A percentile compares a stretch with the other conserved stretches of the same genome.
Conservation (phyloP, 2,113 vertebrate species). For the Mustelus asterias region DNA sequence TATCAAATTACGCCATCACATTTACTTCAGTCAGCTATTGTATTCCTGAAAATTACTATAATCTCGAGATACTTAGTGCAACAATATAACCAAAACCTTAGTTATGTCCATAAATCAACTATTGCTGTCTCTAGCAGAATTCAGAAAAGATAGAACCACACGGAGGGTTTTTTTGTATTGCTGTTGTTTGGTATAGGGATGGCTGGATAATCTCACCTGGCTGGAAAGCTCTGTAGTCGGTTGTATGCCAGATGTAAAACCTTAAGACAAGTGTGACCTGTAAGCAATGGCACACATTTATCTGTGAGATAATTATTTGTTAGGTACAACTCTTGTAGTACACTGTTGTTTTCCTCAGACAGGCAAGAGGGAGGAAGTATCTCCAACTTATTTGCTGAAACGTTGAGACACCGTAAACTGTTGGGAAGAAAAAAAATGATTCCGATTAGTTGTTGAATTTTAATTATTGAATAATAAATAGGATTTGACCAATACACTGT, state of each 20-base stretch:
- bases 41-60: not conserved
- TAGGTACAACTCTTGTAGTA: slow-evolving; percentile 89
- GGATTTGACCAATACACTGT: not conserved
- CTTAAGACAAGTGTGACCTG: slow-evolving; percentile 81
- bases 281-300: slow-evolving; percentile 87
- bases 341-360: slow-evolving; percentile 85
- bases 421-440: slow-evolving; percentile 44
- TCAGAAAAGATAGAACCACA: not conserved
- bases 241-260: slow-evolving; percentile 95
- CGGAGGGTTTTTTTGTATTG: slow-evolving; percentile 12
- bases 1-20: not conserved
- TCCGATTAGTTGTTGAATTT: not conserved
- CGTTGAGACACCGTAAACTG: slow-evolving; percentile 87
- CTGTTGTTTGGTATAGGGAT: slow-evolving; percentile 31
- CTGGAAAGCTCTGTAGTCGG: slow-evolving; percentile 89
- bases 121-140: not conserved
- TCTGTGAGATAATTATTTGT: slow-evolving; percentile 93
- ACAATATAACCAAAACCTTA: not conserved
- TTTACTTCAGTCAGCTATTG: not conserved
- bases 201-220: slow-evolving; percentile 64
- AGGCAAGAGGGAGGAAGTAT: slow-evolving; percentile 80
- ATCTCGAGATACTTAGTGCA: not conserved
- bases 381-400: slow-evolving; percentile 93
- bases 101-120: not conserved
- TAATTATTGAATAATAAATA: not conserved